A percentile compares a stretch with the other conserved stretches of the same genome.
phyloP scores from a whole-genome alignment of 2,888 invertebrate genomes.

The Tryphoninae sp. region DNA sequence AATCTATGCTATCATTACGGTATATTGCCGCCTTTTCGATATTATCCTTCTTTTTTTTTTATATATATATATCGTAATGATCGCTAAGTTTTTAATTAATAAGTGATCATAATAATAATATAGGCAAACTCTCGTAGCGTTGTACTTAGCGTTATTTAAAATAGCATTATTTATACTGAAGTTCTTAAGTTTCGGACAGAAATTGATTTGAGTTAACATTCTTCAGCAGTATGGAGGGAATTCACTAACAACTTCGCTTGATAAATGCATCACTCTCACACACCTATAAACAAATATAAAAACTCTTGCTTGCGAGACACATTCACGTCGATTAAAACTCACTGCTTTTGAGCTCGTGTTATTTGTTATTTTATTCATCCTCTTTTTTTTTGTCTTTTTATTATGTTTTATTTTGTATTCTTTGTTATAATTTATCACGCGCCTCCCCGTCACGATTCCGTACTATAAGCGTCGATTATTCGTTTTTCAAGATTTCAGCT shows the following conservation, averaged over 20 bases:
- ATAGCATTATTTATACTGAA: constrained; percentile 78
- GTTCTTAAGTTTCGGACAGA: constrained; percentile 78
- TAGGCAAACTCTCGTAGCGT: constrained; percentile 78
- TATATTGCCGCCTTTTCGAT: constrained; percentile 56
- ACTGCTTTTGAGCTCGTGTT: constrained; percentile 57
- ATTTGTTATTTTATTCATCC: constrained; percentile 7
- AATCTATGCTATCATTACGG: constrained; percentile 72
- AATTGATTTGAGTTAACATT: constrained; percentile 75
- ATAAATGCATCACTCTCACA: constrained; percentile 74
- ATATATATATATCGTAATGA: constrained; percentile 62
- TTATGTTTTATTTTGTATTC: background rate
- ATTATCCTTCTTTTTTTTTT: constrained; percentile 39
- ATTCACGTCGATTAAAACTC: constrained; percentile 61
- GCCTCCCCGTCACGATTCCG: background rate
- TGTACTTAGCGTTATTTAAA: constrained; percentile 80
- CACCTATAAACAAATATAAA: constrained; percentile 80
- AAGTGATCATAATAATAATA: constrained; percentile 61
- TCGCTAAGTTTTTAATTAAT: constrained; percentile 65
- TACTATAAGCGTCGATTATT: constrained; percentile 9
- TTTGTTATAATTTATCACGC: constrained; percentile 3
- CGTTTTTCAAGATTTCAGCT: background rate
- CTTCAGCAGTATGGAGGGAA: constrained; percentile 80
- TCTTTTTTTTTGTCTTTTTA: constrained; percentile 2
- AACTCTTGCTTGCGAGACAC: constrained; percentile 66
- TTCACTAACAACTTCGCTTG: constrained; percentile 79